Conservation (phyloP, 2,797 vertebrate genomes). For the Hydrophis major region DNA sequence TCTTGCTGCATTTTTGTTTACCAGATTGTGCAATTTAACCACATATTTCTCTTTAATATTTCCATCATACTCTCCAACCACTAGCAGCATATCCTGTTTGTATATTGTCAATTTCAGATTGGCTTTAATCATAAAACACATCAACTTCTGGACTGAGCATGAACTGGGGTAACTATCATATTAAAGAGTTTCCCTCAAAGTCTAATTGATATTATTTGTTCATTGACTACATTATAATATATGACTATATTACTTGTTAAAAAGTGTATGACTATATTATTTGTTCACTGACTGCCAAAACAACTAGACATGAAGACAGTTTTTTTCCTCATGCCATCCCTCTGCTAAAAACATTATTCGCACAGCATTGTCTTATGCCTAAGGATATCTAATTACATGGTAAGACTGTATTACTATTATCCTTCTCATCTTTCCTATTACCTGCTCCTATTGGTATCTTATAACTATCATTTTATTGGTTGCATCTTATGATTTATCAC, state of each 20-base stretch:
- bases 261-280: not conserved
- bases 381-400: not conserved
- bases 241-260: not conserved
- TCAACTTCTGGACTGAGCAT: not conserved
- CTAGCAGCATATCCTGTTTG: not conserved
- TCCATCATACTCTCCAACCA: not conserved
- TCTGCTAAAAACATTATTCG: not conserved
- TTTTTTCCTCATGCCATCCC: not conserved
- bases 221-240: not conserved
- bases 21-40: not conserved
- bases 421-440: not conserved
- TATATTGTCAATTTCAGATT: not conserved
- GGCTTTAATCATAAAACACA: not conserved
- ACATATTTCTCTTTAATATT: not conserved
- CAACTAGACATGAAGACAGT: not conserved
- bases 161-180: not conserved
- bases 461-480: not conserved
- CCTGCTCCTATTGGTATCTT: not conserved
- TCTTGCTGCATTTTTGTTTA: not conserved
- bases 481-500: not conserved
- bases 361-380: not conserved
- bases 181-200: not conserved
- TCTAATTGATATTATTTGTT: not conserved
- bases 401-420: not conserved
- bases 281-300: not conserved